Evolutionary conservation across 2,113 vertebrate species (phyloP).

Genomic region (Lipophrys pholis): DNA sequence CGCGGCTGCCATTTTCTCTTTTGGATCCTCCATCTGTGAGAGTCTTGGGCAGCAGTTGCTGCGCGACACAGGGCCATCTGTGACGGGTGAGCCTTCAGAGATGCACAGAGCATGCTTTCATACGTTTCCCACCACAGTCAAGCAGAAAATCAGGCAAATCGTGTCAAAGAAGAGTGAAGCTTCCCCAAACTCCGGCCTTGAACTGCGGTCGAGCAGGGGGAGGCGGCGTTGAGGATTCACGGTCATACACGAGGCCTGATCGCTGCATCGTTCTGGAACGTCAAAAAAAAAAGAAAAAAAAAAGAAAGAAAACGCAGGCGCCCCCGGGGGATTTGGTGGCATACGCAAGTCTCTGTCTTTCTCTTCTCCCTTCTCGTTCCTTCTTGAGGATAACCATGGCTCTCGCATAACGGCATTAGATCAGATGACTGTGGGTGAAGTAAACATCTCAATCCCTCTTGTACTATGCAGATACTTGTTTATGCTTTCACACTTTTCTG

Average conservation of each 20-base stretch:
- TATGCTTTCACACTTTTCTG: slow-evolving; percentile 11
- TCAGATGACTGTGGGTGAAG: slow-evolving; percentile 68
- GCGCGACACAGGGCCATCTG: slow-evolving; percentile 73
- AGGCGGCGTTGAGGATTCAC: slow-evolving; percentile 50
- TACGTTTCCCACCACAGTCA: slow-evolving; percentile 67
- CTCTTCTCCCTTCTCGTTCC: slow-evolving; percentile 27
- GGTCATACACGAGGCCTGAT: slow-evolving; percentile 56
- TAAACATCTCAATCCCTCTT: slow-evolving; percentile 53
- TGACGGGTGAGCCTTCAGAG: slow-evolving; percentile 57
- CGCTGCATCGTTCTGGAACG: slow-evolving; percentile 61
- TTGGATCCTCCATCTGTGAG: slow-evolving; percentile 60
- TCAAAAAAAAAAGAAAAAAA: slow-evolving; percentile 57
- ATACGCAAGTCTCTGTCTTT: slow-evolving; percentile 61
- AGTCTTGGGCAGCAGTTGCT: slow-evolving; percentile 48
- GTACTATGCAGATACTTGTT: slow-evolving; percentile 23
- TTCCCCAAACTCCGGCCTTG: slow-evolving; percentile 67
- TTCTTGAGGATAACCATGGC: slow-evolving; percentile 59
- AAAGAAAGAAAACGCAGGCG: slow-evolving; percentile 39
- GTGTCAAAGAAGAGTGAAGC: slow-evolving; percentile 70
- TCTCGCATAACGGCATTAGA: slow-evolving; percentile 62
- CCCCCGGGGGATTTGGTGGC: slow-evolving; percentile 62
- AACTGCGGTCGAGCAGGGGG: slow-evolving; percentile 41
- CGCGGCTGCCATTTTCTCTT: slow-evolving; percentile 35
- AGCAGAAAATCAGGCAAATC: slow-evolving; percentile 75
- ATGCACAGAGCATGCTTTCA: slow-evolving; percentile 70